A percentile compares a stretch with the other conserved stretches of the same genome.
Conservation (phyloP, 2,113 vertebrate species). For the Percopsis transmontana region DNA sequence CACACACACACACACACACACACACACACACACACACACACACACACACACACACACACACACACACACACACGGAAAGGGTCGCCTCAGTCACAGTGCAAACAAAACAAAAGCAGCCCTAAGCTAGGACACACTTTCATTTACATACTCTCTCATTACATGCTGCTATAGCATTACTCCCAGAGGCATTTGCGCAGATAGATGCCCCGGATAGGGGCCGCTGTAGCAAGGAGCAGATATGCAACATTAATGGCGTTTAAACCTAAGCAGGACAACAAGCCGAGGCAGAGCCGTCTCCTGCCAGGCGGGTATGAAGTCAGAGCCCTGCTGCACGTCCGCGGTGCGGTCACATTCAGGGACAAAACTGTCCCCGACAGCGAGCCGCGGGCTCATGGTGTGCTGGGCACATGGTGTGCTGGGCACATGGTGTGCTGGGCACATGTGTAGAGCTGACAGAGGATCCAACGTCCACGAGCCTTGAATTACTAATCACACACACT, state of each 20-base stretch:
- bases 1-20: constrained; percentile 58
- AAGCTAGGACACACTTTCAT: neutral
- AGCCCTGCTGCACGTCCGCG: neutral
- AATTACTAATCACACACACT: neutral
- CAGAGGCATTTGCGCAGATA: too few relatives aligned
- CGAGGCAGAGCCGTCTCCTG: neutral
- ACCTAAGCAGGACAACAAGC: too few relatives aligned
- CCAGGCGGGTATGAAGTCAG: neutral
- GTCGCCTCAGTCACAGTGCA: constrained; percentile 50
- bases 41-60: constrained; percentile 59
- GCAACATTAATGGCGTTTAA: too few relatives aligned
- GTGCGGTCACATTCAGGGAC: neutral
- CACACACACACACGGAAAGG: constrained; percentile 53
- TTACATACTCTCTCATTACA: too few relatives aligned
- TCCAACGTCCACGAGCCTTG: neutral
- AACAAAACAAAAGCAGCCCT: constrained; percentile 5
- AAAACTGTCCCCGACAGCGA: constrained; percentile 14
- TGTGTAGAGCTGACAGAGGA: constrained; percentile 14
- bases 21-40: constrained; percentile 59
- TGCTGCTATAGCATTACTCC: too few relatives aligned
- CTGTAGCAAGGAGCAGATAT: too few relatives aligned
- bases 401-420: constrained; percentile 20
- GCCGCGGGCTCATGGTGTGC: neutral
- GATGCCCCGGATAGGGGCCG: too few relatives aligned
- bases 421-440: neutral